phyloP scores from a whole-genome alignment of 2,113 vertebrate species.

The Octodon degus region DNA sequence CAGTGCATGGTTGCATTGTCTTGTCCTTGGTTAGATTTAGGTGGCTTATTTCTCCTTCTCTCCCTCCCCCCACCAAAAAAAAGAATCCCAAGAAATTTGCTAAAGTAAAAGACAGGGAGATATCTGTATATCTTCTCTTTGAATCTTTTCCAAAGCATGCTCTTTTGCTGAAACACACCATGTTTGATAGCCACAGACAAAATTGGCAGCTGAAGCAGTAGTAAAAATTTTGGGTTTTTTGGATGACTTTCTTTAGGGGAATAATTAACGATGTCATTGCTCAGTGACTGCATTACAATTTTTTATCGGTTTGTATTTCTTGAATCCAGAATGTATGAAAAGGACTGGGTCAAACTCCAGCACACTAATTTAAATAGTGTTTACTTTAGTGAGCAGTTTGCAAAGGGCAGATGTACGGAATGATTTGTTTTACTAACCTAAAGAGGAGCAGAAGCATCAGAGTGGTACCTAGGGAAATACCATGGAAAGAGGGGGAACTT shows the following conservation, averaged over 20 bases:
- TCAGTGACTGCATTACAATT: neutral
- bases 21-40: neutral
- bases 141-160: neutral
- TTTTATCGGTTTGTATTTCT: conserved; percentile 36
- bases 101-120: neutral
- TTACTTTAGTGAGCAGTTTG: conserved; percentile 47
- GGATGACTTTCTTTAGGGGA: neutral
- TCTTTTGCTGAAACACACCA: neutral
- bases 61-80: accelerated
- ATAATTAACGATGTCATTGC: neutral
- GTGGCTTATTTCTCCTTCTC: neutral
- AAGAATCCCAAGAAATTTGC: neutral
- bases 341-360: neutral
- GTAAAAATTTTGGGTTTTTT: neutral
- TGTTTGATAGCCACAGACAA: neutral
- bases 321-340: conserved; percentile 43
- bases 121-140: neutral
- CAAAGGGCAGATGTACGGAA: conserved; percentile 8
- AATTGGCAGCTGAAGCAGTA: neutral
- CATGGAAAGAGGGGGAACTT: neutral
- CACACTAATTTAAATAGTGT: conserved; percentile 60
- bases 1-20: neutral
- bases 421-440: conserved; percentile 49
- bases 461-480: neutral
- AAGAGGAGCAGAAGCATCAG: neutral